phyloP scores from a whole-genome alignment of 2,888 invertebrate genomes.

The Dicyrtomina minuta region DNA sequence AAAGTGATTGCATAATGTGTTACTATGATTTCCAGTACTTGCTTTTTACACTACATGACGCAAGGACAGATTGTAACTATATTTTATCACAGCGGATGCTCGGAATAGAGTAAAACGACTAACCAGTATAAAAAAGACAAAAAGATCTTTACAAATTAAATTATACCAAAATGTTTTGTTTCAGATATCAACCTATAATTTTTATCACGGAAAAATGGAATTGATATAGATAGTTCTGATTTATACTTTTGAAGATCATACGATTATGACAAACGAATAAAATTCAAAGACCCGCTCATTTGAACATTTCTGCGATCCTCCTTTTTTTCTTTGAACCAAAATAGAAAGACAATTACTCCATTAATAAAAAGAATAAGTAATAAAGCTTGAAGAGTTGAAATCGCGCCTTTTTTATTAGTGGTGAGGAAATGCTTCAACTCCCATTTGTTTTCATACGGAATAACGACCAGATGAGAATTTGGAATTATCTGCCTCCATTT shows the following conservation, averaged over 20 bases:
- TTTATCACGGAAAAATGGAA: conserved; percentile 23
- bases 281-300: conserved; percentile 20
- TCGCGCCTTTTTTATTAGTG: conserved; percentile 22
- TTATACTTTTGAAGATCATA: not conserved
- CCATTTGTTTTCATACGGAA: conserved; percentile 68
- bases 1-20: too few relatives aligned
- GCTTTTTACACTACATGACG: too few relatives aligned
- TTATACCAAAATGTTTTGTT: not conserved
- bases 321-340: conserved; percentile 31
- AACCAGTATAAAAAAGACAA: too few relatives aligned
- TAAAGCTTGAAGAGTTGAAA: conserved; percentile 32
- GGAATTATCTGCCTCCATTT: conserved; percentile 93
- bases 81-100: too few relatives aligned
- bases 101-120: too few relatives aligned
- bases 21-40: too few relatives aligned
- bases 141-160: too few relatives aligned
- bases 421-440: conserved; percentile 31
- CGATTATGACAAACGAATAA: conserved; percentile 27
- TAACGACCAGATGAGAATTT: conserved; percentile 94
- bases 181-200: not conserved
- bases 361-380: conserved; percentile 26
- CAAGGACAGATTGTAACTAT: too few relatives aligned
- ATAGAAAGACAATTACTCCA: conserved; percentile 23
- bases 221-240: too few relatives aligned
- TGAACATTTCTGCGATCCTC: conserved; percentile 24